These are phyloP conservation scores for Xanthorhoe designata DNA, from an alignment of 2,888 invertebrate species.

Conservation along the genomic window DNA sequence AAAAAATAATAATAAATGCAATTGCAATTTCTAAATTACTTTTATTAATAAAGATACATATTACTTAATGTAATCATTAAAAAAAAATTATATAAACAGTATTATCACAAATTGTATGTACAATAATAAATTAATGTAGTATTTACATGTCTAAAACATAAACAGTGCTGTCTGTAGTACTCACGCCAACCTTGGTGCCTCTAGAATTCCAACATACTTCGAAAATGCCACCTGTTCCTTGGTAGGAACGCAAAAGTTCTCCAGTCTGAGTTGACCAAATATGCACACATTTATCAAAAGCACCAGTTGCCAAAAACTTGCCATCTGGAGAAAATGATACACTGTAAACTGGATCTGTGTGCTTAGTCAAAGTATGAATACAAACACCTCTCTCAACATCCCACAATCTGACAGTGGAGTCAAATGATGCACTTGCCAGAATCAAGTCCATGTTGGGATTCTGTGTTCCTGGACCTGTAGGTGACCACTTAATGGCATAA, in stretches of 20 bases:
- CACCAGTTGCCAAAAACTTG: conserved; percentile 98
- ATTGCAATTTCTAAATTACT: conserved; percentile 33
- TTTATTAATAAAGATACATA: conserved; percentile 19
- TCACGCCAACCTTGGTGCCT: conserved; percentile 99
- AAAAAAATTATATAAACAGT: not conserved
- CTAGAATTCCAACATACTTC: conserved; percentile 99
- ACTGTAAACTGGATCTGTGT: conserved; percentile 99
- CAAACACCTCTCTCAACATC: conserved; percentile 97
- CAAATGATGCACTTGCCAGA: conserved; percentile 98
- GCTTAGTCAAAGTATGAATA: conserved; percentile 97
- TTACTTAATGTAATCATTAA: not conserved
- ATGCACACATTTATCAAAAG: conserved; percentile 99
- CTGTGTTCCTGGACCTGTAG: conserved; percentile 98
- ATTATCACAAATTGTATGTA: not conserved
- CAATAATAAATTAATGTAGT: not conserved
- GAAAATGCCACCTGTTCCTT: conserved; percentile 99
- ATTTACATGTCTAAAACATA: conserved; percentile 92
- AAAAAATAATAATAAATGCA: conserved; percentile 16
- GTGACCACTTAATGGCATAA: conserved; percentile 99
- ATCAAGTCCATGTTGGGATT: conserved; percentile 99
- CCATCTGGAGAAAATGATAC: conserved; percentile 99
- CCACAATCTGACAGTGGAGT: conserved; percentile 98
- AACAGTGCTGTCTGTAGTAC: conserved; percentile 99
- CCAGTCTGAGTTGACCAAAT: conserved; percentile 99
- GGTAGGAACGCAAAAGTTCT: conserved; percentile 97